Evolutionary conservation across 1,140 invertebrate species (phyloP), one percentile per base, ranked within the genome.

Genomic region (Lordiphosa stackelbergi): DNA sequence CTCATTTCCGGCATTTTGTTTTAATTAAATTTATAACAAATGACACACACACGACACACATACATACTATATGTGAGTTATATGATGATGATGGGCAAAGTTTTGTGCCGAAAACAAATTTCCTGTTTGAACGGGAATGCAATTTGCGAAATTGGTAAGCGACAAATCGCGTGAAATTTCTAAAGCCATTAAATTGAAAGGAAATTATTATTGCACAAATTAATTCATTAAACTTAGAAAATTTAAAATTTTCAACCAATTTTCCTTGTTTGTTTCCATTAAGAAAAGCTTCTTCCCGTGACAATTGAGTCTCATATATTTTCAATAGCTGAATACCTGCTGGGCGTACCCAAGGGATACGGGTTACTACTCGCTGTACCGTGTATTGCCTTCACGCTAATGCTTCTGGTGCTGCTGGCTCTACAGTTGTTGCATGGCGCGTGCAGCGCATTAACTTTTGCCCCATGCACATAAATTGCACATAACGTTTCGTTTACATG

Each of bases 11-110:
- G 66, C 53, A 74, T 77, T 77, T 75, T 71, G 49, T 71, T 77
- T 74, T 77, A 74, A 74, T 77, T 74, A 74, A 74, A 74, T 74
- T 75, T 77, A 74, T 71, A 71, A 62, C 73, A 77, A 71, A 74
- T 74, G 73, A 77, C 73, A 70, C 65, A 65, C 65, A 65, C 16
- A 16, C 16, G 2, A n/a, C n/a, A n/a, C n/a, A n/a, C n/a, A n/a
- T n/a, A n/a, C n/a, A n/a, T n/a, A n/a, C n/a, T 31, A 60, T 45
- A 56, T 45, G 28, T 8, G 28, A 31, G 28, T 3, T 31, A 31
- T 31, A 31, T 31, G 28, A 31, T 5, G 28, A 31, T 5, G 28
- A 45, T n/a, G 11, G 19, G 34, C 35, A 57, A 73, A 61, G 55
- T 73, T 66, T 62, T 34, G 2, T 42, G 12, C 12, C 36, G 19